Evolutionary conservation across 1,140 invertebrate species (phyloP).

Genomic region (Globodera ellingtonae): DNA sequence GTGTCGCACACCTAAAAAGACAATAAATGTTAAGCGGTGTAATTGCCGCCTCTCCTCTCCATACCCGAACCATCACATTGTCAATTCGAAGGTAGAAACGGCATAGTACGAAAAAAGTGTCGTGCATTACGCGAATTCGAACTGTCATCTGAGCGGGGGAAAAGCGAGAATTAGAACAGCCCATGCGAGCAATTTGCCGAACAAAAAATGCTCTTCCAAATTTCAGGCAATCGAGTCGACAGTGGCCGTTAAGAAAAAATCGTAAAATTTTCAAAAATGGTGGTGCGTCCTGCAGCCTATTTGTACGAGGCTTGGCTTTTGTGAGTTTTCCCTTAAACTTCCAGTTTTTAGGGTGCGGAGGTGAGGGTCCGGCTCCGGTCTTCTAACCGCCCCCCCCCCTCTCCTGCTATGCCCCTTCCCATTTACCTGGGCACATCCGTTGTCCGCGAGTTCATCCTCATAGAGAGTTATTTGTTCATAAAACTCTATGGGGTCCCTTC

Average conservation of each 20-base stretch:
- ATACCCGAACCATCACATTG: conserved; percentile 39
- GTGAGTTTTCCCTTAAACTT: too few relatives aligned
- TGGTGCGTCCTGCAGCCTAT: too few relatives aligned
- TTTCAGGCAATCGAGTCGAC: too few relatives aligned
- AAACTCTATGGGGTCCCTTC: conserved; percentile 87
- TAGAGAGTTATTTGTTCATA: conserved; percentile 90
- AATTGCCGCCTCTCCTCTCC: background rate
- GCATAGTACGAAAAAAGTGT: conserved; percentile 85
- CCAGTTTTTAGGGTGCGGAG: too few relatives aligned
- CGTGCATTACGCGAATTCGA: conserved; percentile 88
- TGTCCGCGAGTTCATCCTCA: conserved; percentile 97
- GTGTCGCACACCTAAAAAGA: conserved; percentile 87
- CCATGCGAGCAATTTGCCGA: background rate
- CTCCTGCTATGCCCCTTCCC: too few relatives aligned
- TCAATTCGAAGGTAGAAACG: conserved; percentile 92
- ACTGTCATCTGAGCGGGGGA: conserved; percentile 44
- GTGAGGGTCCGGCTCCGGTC: too few relatives aligned
- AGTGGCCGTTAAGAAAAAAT: too few relatives aligned
- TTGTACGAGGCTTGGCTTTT: too few relatives aligned
- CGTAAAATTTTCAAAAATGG: too few relatives aligned
- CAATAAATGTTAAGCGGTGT: conserved; percentile 71
- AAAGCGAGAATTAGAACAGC: background rate
- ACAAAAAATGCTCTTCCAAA: too few relatives aligned
- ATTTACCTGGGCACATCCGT: conserved; percentile 73
- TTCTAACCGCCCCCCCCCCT: too few relatives aligned